Conservation (phyloP, 37 sponge, comb jelly and placozoan species). For the Geodia barretti region DNA sequence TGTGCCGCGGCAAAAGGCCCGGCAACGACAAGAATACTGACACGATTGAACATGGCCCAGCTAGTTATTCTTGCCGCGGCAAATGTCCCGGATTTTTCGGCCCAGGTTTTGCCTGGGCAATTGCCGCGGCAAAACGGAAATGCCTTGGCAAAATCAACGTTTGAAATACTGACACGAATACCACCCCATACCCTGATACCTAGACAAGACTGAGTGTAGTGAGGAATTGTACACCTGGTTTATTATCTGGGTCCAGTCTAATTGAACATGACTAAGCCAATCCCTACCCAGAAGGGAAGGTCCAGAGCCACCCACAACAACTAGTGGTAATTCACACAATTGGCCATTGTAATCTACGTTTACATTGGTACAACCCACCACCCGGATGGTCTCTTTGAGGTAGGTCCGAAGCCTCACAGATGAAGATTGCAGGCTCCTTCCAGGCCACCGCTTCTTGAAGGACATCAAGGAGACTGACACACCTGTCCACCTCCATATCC, state of each 20-base stretch:
- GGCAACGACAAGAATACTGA: no score
- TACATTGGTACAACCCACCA: not conserved
- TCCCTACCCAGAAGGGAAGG: not conserved
- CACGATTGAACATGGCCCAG: no score
- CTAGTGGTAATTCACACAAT: not conserved
- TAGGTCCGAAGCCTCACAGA: not conserved
- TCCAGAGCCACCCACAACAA: not conserved
- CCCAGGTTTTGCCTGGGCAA: no score
- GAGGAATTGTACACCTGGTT: not conserved
- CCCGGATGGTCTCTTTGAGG: not conserved
- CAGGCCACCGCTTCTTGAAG: not conserved
- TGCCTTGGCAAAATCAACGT: no score
- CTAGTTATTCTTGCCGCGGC: no score
- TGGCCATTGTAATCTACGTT: not conserved
- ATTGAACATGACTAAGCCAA: not conserved
- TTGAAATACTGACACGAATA: no score
- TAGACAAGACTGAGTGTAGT: not conserved
- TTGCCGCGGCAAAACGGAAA: no score
- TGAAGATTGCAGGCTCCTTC: not conserved
- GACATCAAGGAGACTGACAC: not conserved
- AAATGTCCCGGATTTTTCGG: no score
- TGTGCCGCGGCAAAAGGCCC: no score
- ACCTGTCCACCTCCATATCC: not conserved
- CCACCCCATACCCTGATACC: no score
- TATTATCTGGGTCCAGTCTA: not conserved